Conservation (phyloP, 2,797 vertebrate genomes). For the Picus viridis region DNA sequence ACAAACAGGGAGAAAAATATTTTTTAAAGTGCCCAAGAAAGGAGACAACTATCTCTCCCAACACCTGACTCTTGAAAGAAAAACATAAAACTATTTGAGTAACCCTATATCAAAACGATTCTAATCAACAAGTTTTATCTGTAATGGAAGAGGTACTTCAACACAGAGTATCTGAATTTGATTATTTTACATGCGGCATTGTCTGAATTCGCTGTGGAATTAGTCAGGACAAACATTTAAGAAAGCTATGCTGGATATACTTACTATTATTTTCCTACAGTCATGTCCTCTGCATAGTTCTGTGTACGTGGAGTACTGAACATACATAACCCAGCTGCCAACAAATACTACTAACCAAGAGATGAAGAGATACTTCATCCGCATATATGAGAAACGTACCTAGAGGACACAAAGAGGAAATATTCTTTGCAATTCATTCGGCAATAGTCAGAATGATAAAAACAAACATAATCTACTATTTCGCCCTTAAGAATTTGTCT, state of each 20-base stretch:
- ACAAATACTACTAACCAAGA: slow-evolving; percentile 96
- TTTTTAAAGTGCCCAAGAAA: background rate
- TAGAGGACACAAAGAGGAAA: slow-evolving; percentile 68
- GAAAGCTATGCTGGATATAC: slow-evolving; percentile 57
- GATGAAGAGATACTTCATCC: slow-evolving; percentile 97
- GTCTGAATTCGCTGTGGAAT: background rate
- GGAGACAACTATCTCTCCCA: background rate
- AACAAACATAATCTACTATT: background rate
- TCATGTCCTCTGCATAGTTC: slow-evolving; percentile 96
- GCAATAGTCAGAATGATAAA: background rate
- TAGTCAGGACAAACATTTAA: background rate
- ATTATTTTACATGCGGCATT: background rate
- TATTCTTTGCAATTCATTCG: slow-evolving; percentile 9
- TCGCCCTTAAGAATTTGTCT: slow-evolving; percentile 10
- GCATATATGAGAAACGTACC: slow-evolving; percentile 91
- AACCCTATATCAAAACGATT: background rate
- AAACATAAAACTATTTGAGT: background rate
- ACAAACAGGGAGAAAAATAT: slow-evolving; percentile 35
- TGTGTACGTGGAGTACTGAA: slow-evolving; percentile 95
- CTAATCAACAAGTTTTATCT: background rate
- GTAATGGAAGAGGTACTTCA: background rate
- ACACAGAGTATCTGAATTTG: background rate
- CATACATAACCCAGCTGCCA: slow-evolving; percentile 96
- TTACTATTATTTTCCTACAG: slow-evolving; percentile 94
- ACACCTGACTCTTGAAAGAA: background rate